Evolutionary conservation across 2,113 vertebrate genomes (phyloP), one percentile per base, ranked within the genome.

Genomic region (Leptocoma aspasia): DNA sequence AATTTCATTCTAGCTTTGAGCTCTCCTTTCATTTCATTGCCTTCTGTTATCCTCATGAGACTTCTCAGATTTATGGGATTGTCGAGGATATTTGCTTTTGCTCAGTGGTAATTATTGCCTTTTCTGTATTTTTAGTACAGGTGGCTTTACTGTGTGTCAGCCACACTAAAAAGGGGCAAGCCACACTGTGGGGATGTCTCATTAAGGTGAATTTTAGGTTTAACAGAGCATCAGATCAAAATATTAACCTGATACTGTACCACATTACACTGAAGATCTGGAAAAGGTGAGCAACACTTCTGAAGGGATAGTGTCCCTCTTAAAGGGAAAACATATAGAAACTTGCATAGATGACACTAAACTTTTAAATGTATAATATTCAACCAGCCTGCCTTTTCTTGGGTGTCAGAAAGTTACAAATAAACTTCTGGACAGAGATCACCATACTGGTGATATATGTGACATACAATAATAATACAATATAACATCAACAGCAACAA

Each of bases 131-230:
- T 87, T 66, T 23, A n/a, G 39, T 37, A 11, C 33, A 45, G 54
- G 20, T 68, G 14, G 2, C 41, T 91, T 18, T 35, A 1, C 14
- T 37, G 11, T 21, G 12, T 30, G 56, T 27, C 71, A 95, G 70
- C 47, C 41, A 31, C 0, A 0, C 39, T 39, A 18, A 31, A 61
- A 57, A 59, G 26, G 18, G 56, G 5, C 13, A 42, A 76, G 16
- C 41, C 73, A 35, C 59, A 9, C 35, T 11, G 22, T 2, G 6
- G 13, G 49, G 13, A 24, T 33, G 27, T 54, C 41, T 35, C 11
- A 28, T 70, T 33, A 61, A 76, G 28, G 50, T 27, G 54, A 76
- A 45, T 69, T 85, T 87, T 23, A 33, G 27, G 10, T 76, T 89
- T 73, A 82, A 61, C 19, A 73, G 10, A 69, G 45, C 15, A 15